These are phyloP conservation scores for Kryptolebias marmoratus DNA, from an alignment of 2,113 vertebrate genomes.

Conservation along the genomic window DNA sequence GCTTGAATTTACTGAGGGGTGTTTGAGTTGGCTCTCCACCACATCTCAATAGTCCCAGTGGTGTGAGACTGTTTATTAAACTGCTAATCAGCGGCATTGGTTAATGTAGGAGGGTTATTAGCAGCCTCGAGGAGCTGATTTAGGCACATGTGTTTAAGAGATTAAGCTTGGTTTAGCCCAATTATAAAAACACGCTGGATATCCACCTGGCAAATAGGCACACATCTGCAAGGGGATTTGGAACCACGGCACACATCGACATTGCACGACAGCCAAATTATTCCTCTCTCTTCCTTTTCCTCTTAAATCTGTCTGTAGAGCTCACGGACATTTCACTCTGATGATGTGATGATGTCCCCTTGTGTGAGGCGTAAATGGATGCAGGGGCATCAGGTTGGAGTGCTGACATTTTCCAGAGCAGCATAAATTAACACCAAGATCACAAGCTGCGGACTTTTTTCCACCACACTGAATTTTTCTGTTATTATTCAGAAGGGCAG, in stretches of 20 bases:
- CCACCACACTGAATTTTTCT: conserved; percentile 19
- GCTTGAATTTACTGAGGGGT: conserved; percentile 63
- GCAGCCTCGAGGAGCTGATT: conserved; percentile 57
- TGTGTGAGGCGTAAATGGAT: conserved; percentile 40
- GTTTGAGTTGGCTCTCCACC: conserved; percentile 67
- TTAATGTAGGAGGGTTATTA: conserved; percentile 68
- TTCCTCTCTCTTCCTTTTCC: conserved; percentile 10
- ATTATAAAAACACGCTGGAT: conserved; percentile 62
- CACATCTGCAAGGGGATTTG: conserved; percentile 59
- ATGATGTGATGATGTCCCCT: conserved; percentile 33
- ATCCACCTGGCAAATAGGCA: conserved; percentile 48
- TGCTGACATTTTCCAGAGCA: conserved; percentile 51
- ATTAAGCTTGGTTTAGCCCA: conserved; percentile 63
- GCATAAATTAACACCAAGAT: conserved; percentile 43
- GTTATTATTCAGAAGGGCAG: conserved; percentile 37
- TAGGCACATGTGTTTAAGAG: conserved; percentile 68
- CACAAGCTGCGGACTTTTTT: conserved; percentile 9
- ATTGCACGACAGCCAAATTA: conserved; percentile 43
- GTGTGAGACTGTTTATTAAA: conserved; percentile 71
- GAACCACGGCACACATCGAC: conserved; percentile 29
- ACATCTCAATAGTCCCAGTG: conserved; percentile 63
- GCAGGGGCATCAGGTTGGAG: conserved; percentile 22
- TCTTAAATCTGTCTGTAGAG: conserved; percentile 36
- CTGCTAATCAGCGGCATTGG: conserved; percentile 71
- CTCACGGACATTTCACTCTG: conserved; percentile 32